Evolutionary conservation across 1,140 invertebrate genomes (phyloP), one percentile per base, ranked within the genome.

Genomic region (Ganaspis sp.): DNA sequence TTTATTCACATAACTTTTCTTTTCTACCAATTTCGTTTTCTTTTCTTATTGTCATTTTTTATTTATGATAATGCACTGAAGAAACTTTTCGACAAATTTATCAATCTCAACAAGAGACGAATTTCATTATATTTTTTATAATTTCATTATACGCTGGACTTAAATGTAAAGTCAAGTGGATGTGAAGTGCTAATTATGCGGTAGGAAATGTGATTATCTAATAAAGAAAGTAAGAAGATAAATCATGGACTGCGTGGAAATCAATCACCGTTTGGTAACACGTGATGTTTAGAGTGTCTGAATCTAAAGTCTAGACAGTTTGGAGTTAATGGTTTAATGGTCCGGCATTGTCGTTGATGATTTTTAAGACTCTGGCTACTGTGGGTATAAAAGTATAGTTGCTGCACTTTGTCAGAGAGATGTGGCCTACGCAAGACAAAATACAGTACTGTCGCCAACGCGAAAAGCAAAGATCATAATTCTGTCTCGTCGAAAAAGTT

Each of bases 361-460:
- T 0, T 34, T 64, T 64, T 64, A 11, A 26, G 12, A 26, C 11
- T 64, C 5, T 29, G 6, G 58, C 58, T 64, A 64, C 58, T 4
- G 58, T 64, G 29, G n/a, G n/a, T n/a, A n/a, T n/a, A 15, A 17
- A 17, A 4, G 12, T 49, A 17, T 26, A 58, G 1, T 26, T 12
- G 23, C 17, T 58, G n/a, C n/a, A n/a, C 17, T 29, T 26, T 26
- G 11, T 12, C 58, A 5, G 21, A 21, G 23, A 15, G 9, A n/a
- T 26, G 15, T 15, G 58, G 26, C 58, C 58, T 29, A 64, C 58
- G 58, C 58, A 64, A 3, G 45, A 64, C 6, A 64, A 15, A n/a
- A 26, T 64, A 64, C 23, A 29, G 58, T 64, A 29, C 23, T 64
- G 58, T 64, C 58, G 58, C 58, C 58, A 64, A 64, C 58, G 58